A percentile compares a stretch with the other conserved stretches of the same genome.
These are phyloP conservation scores for Bradypus variegatus DNA, from an alignment of 2,797 vertebrate genomes.

Conservation along the genomic window DNA sequence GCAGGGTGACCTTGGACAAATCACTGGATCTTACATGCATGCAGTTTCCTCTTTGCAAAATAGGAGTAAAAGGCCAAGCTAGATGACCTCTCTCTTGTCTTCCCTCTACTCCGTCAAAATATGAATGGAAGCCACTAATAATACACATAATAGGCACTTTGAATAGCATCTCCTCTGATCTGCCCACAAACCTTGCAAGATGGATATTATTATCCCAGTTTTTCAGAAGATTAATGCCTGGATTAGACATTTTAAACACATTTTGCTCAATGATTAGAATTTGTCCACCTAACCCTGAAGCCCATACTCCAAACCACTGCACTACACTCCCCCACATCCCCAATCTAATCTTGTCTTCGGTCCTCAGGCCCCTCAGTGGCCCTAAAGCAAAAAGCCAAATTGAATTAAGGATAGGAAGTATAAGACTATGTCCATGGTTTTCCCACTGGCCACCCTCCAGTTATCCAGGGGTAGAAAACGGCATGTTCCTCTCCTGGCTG, in stretches of 20 bases:
- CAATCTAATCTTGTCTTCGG: neutral
- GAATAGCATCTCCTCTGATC: neutral
- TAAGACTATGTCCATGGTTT: neutral
- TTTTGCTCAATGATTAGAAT: neutral
- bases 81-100: neutral
- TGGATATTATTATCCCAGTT: neutral
- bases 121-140: fast-evolving
- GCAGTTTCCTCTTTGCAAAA: neutral
- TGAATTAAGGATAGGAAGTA: neutral
- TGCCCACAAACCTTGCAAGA: fast-evolving
- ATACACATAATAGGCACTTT: too few relatives aligned
- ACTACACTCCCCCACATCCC: fast-evolving
- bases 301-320: too few relatives aligned
- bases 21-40: fast-evolving
- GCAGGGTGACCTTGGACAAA: neutral
- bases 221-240: neutral
- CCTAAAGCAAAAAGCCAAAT: neutral
- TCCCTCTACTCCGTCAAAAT: neutral
- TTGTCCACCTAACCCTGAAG: neutral
- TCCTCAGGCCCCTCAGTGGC: too few relatives aligned
- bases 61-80: fast-evolving
- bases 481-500: conserved; percentile 51
- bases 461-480: neutral
- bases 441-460: conserved; percentile 9
- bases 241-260: neutral